Evolutionary conservation across 2,888 invertebrate species (phyloP).

Genomic region (Synergus japonicus): DNA sequence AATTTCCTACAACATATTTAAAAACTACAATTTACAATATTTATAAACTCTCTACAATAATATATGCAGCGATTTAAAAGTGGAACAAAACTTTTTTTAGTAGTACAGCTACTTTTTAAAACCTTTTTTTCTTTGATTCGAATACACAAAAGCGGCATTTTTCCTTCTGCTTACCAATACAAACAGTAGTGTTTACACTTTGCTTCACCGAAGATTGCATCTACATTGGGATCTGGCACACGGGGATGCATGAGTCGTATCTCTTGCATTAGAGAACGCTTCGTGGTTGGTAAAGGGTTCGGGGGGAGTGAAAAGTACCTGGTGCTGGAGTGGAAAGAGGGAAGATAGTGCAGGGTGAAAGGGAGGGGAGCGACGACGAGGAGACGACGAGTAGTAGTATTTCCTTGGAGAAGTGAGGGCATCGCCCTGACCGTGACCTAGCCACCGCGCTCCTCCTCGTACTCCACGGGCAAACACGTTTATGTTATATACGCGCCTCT

Average conservation of each 20-base stretch:
- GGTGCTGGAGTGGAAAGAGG: neutral
- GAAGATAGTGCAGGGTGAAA: neutral
- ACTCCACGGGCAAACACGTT: constrained; percentile 60
- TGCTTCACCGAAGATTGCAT: neutral
- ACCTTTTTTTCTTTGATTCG: neutral
- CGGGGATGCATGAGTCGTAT: neutral
- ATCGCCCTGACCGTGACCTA: constrained; percentile 78
- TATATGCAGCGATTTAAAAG: too few relatives aligned
- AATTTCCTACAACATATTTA: too few relatives aligned
- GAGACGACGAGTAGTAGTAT: constrained; percentile 54
- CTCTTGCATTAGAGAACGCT: constrained; percentile 18
- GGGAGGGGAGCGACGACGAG: constrained; percentile 47
- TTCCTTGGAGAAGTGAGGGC: constrained; percentile 70
- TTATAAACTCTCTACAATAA: too few relatives aligned
- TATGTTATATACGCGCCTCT: constrained; percentile 48
- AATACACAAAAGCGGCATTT: neutral
- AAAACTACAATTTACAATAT: too few relatives aligned
- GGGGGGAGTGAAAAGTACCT: constrained; percentile 29
- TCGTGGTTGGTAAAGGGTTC: constrained; percentile 33
- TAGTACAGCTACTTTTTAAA: neutral
- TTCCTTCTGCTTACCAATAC: neutral
- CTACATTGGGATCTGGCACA: neutral
- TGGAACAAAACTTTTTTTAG: too few relatives aligned
- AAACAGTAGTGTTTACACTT: neutral
- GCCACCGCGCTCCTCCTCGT: constrained; percentile 70